These are phyloP conservation scores for Nipponia nippon DNA, from an alignment of 2,113 vertebrate species.

Conservation along the genomic window DNA sequence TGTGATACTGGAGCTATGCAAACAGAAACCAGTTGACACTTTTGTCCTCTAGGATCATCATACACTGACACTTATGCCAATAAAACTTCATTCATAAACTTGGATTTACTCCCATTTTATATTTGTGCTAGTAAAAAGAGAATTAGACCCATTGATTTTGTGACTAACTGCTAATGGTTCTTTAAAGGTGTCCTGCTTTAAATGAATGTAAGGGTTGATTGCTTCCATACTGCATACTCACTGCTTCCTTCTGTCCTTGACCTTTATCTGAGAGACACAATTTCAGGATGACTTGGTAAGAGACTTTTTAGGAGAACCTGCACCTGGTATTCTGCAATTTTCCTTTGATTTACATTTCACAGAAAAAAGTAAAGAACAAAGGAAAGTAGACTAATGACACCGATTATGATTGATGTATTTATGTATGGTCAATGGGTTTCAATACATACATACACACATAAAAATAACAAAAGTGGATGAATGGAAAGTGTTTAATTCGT, in stretches of 20 bases:
- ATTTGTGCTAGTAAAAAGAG: not conserved
- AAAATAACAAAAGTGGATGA: not conserved
- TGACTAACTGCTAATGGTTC: not conserved
- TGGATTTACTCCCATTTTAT: not conserved
- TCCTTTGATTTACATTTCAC: not conserved
- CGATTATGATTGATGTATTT: not conserved
- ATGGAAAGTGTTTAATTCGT: not conserved
- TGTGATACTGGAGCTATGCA: not conserved
- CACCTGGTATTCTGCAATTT: not conserved
- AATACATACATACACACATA: not conserved
- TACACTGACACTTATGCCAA: not conserved
- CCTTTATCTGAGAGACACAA: not conserved
- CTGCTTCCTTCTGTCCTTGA: conserved; percentile 1
- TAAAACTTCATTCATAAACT: conserved; percentile 18
- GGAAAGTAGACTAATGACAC: not conserved
- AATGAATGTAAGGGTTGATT: conserved; percentile 15
- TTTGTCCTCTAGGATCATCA: not conserved
- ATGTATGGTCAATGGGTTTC: not conserved
- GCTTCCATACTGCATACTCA: not conserved
- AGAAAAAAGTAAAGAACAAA: not conserved
- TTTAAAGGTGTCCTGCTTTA: conserved; percentile 16
- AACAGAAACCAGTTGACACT: not conserved
- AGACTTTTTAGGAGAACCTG: not conserved
- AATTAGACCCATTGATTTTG: conserved; percentile 10
- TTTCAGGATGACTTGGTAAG: not conserved